These are phyloP conservation scores for Cardiocondyla obscurior DNA, from an alignment of 1,140 invertebrate genomes.

Conservation along the genomic window DNA sequence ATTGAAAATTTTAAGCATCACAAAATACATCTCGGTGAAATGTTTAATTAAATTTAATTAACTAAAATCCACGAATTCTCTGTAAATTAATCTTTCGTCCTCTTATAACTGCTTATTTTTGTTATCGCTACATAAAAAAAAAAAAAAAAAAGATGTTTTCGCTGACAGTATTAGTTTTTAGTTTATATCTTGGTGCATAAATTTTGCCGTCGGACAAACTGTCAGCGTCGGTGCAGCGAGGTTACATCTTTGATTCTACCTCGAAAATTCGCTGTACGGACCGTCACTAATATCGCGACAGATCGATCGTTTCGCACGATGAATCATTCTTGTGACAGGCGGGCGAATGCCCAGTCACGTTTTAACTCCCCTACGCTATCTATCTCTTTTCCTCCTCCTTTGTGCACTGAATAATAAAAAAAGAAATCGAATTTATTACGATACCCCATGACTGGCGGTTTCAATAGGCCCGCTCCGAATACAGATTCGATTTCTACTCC, in stretches of 20 bases:
- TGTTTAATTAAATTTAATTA: too few relatives aligned
- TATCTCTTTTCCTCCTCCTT: conserved; percentile 19
- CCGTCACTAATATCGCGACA: conserved; percentile 69
- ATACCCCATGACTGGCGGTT: conserved; percentile 56
- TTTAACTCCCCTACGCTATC: conserved; percentile 54
- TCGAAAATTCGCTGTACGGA: conserved; percentile 52
- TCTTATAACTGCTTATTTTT: neutral
- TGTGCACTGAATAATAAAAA: conserved; percentile 52
- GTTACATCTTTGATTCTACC: neutral
- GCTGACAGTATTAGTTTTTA: neutral
- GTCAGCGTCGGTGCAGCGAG: neutral
- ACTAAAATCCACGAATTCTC: neutral
- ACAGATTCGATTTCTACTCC: conserved; percentile 29
- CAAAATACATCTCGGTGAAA: too few relatives aligned
- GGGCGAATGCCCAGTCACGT: conserved; percentile 71
- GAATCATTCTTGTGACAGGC: conserved; percentile 73
- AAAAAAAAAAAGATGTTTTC: neutral
- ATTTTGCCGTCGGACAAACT: neutral
- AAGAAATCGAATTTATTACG: conserved; percentile 66
- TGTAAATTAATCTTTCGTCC: neutral
- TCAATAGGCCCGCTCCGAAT: conserved; percentile 16
- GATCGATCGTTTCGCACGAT: conserved; percentile 69
- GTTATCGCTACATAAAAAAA: neutral
- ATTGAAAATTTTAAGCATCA: too few relatives aligned
- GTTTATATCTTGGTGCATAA: neutral